Conservation (phyloP, 1,140 invertebrate species). For the Drosophila athabasca region DNA sequence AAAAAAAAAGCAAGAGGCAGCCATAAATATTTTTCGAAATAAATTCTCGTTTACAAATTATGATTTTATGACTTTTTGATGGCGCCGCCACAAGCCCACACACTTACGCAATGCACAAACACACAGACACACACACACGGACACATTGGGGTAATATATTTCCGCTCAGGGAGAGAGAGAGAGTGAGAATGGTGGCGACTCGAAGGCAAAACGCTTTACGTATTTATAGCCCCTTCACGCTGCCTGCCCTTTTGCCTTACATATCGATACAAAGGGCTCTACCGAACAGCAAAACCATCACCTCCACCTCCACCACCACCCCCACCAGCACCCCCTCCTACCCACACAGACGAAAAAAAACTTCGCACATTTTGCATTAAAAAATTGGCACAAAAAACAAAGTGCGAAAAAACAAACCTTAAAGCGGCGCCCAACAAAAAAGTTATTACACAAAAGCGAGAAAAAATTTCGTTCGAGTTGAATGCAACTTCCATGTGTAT, state of each 20-base stretch:
- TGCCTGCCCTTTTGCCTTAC: conserved; percentile 41
- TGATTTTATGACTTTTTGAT: conserved; percentile 82
- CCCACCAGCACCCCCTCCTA: conserved; percentile 11
- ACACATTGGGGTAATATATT: conserved; percentile 32
- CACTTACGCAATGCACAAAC: conserved; percentile 47
- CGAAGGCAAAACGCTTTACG: conserved; percentile 68
- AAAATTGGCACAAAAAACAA: conserved; percentile 66
- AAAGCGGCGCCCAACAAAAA: conserved; percentile 52
- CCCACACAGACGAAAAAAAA: conserved; percentile 16
- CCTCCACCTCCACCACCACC: conserved; percentile 4
- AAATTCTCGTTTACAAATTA: conserved; percentile 81
- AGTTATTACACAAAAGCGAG: conserved; percentile 69
- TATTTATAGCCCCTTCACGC: conserved; percentile 66
- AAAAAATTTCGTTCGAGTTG: conserved; percentile 65
- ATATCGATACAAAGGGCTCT: conserved; percentile 64
- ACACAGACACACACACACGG: conserved; percentile 25
- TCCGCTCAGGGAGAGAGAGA: conserved; percentile 5
- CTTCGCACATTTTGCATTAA: conserved; percentile 55
- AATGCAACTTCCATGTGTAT: conserved; percentile 66
- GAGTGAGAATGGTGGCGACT: conserved; percentile 33
- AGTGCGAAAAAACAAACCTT: conserved; percentile 45
- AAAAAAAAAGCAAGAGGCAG: conserved; percentile 38
- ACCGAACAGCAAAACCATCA: not conserved
- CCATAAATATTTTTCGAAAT: conserved; percentile 81
- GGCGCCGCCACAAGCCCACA: conserved; percentile 65